Evolutionary conservation across 64 coral and sea anemone genomes (phyloP), one percentile per base, ranked within the genome.

Genomic region (Stylophora pistillata): DNA sequence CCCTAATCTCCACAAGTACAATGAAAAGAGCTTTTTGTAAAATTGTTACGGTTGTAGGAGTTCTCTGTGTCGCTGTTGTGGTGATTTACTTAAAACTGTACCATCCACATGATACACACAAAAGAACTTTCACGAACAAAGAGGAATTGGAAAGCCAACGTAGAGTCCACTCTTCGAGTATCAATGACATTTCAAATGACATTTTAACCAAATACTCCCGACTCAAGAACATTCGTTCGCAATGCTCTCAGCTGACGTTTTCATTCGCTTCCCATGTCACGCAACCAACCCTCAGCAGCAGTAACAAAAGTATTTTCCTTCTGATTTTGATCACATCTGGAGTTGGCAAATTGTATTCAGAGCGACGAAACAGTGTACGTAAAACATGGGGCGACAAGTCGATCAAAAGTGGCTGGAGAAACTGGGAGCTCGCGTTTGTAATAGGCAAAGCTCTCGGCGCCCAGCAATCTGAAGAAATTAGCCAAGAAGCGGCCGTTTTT

Each of bases 241-340:
- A 78, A n/a, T 78, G 75, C 53, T 78, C 75, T 78, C 75, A 78
- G 37, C 25, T 78, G 15, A 78, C 75, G 0, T 78, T 78, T 29
- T 56, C 75, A 4, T 78, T 78, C 16, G 75, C 56, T 55, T 56
- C 75, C 26, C 75, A 55, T 15, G 18, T 55, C 53, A 78, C 23
- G 0, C 52, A 78, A 52, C 75, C 75, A 4, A 52, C 2, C 11
- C 27, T 78, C 18, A 12, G 56, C 2, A 25, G 28, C 53, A 78
- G 12, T 14, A 56, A 28, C 75, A 18, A 23, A 56, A 25, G 14
- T 21, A 5, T 21, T 15, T 78, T 78, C 28, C 75, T 78, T 78
- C 23, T 78, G 13, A 52, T 78, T 23, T 78, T 78, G 56, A 78
- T 56, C 15, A 20, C 53, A 9, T 78, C 75, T 27, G 75, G 75